Percentiles rank a stretch among this genome's conserved stretches.
Conservation (phyloP, 1,140 invertebrate genomes). For the Papilio polyxenes region DNA sequence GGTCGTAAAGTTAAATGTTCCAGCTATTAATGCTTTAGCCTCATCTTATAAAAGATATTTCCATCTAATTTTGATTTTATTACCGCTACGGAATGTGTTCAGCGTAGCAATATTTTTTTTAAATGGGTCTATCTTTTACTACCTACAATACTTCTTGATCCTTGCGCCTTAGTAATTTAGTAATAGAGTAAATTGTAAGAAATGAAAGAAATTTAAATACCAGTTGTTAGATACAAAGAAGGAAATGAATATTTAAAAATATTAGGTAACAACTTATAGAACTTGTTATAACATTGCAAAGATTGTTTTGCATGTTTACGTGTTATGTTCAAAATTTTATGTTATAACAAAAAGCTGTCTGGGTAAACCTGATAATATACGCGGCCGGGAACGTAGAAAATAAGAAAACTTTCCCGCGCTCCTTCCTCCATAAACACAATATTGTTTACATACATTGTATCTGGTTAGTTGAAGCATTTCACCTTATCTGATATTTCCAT, state of each 20-base stretch:
- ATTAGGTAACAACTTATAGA: background rate
- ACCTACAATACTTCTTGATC: background rate
- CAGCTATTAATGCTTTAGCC: constrained; percentile 13
- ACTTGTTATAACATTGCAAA: constrained; percentile 18
- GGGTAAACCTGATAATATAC: constrained; percentile 43
- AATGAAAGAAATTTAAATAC: constrained; percentile 18
- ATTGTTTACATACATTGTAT: constrained; percentile 52
- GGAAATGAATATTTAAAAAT: constrained; percentile 28
- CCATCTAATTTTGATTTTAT: constrained; percentile 14
- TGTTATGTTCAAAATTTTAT: constrained; percentile 40
- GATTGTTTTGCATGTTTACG: constrained; percentile 31
- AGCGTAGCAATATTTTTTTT: background rate
- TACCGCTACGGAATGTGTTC: background rate
- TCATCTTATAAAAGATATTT: constrained; percentile 20
- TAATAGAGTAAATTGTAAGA: background rate
- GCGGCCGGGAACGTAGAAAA: constrained; percentile 57
- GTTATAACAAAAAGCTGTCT: constrained; percentile 9
- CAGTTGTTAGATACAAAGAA: background rate
- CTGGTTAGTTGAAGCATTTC: background rate
- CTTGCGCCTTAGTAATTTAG: background rate
- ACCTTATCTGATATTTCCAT: background rate
- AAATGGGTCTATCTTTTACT: background rate
- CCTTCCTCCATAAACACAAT: constrained; percentile 54
- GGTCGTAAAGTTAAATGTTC: constrained; percentile 18
- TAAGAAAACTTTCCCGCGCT: constrained; percentile 61